Evolutionary conservation across 2,113 vertebrate species (phyloP).

Genomic region (Cyrtonyx montezumae): DNA sequence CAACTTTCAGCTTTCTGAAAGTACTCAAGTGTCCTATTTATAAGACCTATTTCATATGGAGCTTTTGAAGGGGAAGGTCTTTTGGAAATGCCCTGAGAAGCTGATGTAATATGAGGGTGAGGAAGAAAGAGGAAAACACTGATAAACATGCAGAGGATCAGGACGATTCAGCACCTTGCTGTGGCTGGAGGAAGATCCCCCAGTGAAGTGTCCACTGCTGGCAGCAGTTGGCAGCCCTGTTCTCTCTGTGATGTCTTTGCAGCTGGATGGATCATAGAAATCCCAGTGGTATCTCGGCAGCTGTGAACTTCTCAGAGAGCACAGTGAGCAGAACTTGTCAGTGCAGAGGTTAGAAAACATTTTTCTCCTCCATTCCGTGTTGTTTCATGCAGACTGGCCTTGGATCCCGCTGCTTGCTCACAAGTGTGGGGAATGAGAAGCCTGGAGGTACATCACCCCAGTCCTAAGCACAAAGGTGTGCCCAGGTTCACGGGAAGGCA

Average conservation of each 20-base stretch:
- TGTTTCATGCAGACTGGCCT: background rate
- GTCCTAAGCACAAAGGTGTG: background rate
- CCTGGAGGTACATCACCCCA: background rate
- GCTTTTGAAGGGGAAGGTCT: background rate
- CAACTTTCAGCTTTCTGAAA: background rate
- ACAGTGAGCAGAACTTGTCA: background rate
- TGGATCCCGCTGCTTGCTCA: background rate
- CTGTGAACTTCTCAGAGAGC: background rate
- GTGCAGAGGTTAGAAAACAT: background rate
- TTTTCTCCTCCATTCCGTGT: background rate
- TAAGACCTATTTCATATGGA: background rate
- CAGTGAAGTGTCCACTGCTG: background rate
- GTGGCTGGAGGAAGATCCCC: background rate
- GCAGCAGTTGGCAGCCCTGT: background rate
- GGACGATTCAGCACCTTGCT: background rate
- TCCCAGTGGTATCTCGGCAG: background rate
- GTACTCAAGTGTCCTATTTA: rapidly evolving
- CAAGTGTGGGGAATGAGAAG: background rate
- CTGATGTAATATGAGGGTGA: background rate
- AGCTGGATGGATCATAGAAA: background rate
- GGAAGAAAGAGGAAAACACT: background rate
- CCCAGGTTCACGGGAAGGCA: background rate
- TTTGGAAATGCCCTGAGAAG: background rate
- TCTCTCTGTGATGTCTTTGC: background rate
- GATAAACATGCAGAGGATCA: background rate